A percentile compares a stretch with the other conserved stretches of the same genome.
Evolutionary conservation across 2,113 vertebrate species (phyloP).

Genomic region (Gobio gobio): DNA sequence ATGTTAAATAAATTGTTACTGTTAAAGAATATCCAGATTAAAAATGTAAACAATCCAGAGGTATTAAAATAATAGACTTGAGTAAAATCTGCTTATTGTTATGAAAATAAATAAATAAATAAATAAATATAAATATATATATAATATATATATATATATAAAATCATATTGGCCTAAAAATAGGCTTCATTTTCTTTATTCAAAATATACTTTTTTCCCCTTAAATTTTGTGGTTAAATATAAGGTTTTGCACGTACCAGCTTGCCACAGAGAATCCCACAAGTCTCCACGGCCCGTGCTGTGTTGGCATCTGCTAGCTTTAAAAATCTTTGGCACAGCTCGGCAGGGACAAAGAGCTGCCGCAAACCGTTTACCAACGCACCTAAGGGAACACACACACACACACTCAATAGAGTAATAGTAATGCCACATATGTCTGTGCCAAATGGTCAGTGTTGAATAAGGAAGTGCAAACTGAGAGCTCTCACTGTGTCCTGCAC

Average conservation of each 20-base stretch:
- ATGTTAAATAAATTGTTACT: too few species aligned
- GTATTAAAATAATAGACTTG: neutral
- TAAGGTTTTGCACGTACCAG: constrained; percentile 77
- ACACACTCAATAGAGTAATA: neutral
- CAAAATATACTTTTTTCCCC: neutral
- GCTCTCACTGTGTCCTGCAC: constrained; percentile 75
- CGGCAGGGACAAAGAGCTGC: constrained; percentile 83
- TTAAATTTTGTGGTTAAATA: neutral
- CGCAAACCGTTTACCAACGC: constrained; percentile 82
- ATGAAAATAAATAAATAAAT: neutral
- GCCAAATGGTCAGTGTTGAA: neutral
- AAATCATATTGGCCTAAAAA: neutral
- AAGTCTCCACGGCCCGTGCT: constrained; percentile 87
- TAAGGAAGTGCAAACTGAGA: constrained; percentile 42
- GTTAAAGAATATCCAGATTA: neutral
- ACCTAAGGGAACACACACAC: constrained; percentile 68
- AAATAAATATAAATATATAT: neutral
- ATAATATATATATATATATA: neutral
- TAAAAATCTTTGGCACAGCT: constrained; percentile 89
- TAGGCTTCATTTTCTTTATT: neutral
- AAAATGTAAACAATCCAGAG: neutral
- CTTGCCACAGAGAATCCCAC: constrained; percentile 95
- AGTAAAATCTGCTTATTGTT: neutral
- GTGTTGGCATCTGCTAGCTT: constrained; percentile 91
- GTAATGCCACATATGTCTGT: neutral